phyloP scores from a whole-genome alignment of 2,113 vertebrate genomes.

The Tiliqua scincoides region DNA sequence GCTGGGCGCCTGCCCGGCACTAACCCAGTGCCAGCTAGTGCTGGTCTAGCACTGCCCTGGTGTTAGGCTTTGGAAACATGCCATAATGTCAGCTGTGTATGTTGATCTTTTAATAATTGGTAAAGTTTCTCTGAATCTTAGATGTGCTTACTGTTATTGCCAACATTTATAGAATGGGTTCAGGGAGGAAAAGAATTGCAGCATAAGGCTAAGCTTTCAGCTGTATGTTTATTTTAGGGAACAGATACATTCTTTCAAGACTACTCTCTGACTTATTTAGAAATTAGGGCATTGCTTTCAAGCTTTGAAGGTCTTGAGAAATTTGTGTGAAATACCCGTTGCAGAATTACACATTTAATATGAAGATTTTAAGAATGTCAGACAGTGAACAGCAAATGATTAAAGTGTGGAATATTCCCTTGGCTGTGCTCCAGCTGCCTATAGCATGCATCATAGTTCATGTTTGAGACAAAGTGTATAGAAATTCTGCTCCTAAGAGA shows the following conservation, averaged over 20 bases:
- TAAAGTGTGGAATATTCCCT: neutral
- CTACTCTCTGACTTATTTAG: constrained; percentile 54
- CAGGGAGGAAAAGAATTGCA: neutral
- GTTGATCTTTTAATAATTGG: neutral
- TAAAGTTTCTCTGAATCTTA: neutral
- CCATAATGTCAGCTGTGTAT: neutral
- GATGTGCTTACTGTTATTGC: fast-evolving
- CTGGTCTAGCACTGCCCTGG: too few relatives aligned
- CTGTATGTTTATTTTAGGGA: constrained; percentile 61
- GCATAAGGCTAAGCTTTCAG: constrained; percentile 55
- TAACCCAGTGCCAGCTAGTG: too few relatives aligned
- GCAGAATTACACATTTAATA: neutral
- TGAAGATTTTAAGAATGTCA: constrained; percentile 25
- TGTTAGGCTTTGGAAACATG: too few relatives aligned
- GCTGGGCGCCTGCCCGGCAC: too few relatives aligned
- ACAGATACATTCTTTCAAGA: constrained; percentile 51
- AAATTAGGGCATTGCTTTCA: constrained; percentile 38
- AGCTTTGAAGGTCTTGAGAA: neutral
- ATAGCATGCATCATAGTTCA: neutral
- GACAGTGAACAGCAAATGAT: constrained; percentile 17
- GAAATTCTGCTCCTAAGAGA: neutral
- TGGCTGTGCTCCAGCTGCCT: constrained; percentile 7
- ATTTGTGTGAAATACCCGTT: neutral
- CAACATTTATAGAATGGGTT: constrained; percentile 22
- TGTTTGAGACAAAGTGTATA: neutral